phyloP scores from a whole-genome alignment of 30 jellyfish, hydroid and myxozoan genomes.

The Aurelia sp. region DNA sequence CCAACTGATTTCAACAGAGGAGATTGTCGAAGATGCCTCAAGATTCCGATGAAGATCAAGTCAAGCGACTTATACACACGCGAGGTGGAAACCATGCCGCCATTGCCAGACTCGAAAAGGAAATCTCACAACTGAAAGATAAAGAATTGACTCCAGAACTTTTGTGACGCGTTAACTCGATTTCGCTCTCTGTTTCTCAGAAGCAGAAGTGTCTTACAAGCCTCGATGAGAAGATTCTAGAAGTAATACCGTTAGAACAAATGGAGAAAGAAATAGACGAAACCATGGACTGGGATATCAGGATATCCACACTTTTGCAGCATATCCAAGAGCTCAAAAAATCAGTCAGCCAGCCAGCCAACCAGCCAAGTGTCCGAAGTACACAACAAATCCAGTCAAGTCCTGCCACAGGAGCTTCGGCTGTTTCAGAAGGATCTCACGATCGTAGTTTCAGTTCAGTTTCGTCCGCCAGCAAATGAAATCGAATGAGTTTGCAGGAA shows the following conservation, averaged over 20 bases:
- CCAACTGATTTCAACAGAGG: background rate
- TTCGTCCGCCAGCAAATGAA: too few relatives aligned
- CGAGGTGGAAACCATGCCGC: slow-evolving; percentile 19
- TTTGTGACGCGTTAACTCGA: background rate
- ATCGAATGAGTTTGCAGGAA: too few relatives aligned
- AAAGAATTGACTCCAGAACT: background rate
- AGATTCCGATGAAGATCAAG: too few relatives aligned
- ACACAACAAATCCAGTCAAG: slow-evolving; percentile 1
- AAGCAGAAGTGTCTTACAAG: background rate
- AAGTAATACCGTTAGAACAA: background rate
- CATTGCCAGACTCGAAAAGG: slow-evolving; percentile 13
- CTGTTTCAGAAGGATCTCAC: background rate
- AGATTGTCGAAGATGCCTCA: background rate
- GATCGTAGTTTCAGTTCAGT: slow-evolving; percentile 2
- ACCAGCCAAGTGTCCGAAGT: background rate
- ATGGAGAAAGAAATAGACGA: slow-evolving; percentile 17
- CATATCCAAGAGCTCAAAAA: background rate
- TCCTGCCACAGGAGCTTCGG: background rate
- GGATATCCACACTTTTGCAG: background rate
- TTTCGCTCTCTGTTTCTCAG: background rate
- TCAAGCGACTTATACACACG: background rate
- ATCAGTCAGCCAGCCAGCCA: background rate
- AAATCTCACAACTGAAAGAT: too few relatives aligned
- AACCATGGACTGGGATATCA: background rate
- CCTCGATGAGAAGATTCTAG: slow-evolving; percentile 25